Percentiles rank a stretch among this genome's conserved stretches.
phyloP scores from a whole-genome alignment of 2,888 invertebrate species.

The Pheosia tremula region DNA sequence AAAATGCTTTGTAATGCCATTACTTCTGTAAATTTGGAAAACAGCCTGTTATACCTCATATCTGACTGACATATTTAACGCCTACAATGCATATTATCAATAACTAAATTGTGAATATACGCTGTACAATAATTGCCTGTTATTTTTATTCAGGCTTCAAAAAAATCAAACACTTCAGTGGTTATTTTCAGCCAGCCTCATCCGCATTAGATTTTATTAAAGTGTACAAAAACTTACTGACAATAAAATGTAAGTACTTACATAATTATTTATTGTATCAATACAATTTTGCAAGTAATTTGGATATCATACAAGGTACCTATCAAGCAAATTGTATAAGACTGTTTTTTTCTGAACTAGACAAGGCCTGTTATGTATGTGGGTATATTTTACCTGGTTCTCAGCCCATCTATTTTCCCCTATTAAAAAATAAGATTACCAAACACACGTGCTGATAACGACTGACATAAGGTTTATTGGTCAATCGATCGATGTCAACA shows the following conservation, averaged over 20 bases:
- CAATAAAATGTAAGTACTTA: neutral
- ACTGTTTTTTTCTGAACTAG: too few relatives aligned
- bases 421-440: neutral
- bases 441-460: conserved; percentile 24
- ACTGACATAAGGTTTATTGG: conserved; percentile 48
- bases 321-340: too few relatives aligned
- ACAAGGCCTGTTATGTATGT: too few relatives aligned
- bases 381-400: too few relatives aligned
- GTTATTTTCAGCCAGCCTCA: neutral
- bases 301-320: too few relatives aligned
- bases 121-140: neutral
- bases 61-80: neutral
- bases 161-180: neutral
- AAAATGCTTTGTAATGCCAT: too few relatives aligned
- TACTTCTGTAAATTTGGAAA: too few relatives aligned
- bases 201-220: neutral
- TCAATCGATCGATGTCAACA: conserved; percentile 31
- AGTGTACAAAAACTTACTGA: neutral
- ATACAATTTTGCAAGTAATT: too few relatives aligned
- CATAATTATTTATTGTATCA: too few relatives aligned
- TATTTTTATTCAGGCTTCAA: neutral
- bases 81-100: neutral
- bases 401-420: too few relatives aligned
- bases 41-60: too few relatives aligned
- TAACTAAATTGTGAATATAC: neutral